Evolutionary conservation across 2,888 invertebrate species (phyloP).

Genomic region (Neuroscelio doddi): DNA sequence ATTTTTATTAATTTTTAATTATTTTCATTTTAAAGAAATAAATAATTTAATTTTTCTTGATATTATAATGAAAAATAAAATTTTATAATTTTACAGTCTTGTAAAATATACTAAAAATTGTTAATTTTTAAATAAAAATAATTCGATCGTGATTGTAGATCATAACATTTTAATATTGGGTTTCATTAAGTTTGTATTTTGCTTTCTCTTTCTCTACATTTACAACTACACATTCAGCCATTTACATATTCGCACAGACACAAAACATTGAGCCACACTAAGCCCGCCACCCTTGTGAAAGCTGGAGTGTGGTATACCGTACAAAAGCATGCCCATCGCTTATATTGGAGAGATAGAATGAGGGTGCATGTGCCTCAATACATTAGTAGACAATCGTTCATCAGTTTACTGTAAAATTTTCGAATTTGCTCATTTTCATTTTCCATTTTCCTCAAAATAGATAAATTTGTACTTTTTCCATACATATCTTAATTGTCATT

Average conservation of each 20-base stretch:
- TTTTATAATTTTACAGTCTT: too few species aligned
- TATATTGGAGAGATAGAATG: slow-evolving; percentile 24
- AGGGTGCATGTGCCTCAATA: slow-evolving; percentile 32
- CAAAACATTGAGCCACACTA: slow-evolving; percentile 29
- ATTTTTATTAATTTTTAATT: too few species aligned
- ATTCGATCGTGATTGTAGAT: too few species aligned
- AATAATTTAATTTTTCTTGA: too few species aligned
- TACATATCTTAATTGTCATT: background rate
- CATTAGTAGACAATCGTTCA: slow-evolving; percentile 22
- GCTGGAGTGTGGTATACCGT: slow-evolving; percentile 17
- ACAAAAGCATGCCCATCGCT: slow-evolving; percentile 14
- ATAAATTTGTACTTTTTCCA: background rate
- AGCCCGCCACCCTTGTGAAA: slow-evolving; percentile 29
- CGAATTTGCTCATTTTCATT: slow-evolving; percentile 6
- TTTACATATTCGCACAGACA: slow-evolving; percentile 32
- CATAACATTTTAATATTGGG: too few species aligned
- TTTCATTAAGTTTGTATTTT: slow-evolving; percentile 37
- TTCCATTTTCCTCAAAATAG: background rate
- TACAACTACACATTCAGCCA: slow-evolving; percentile 31
- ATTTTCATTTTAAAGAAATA: too few species aligned
- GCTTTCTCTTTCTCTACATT: slow-evolving; percentile 42
- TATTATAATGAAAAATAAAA: too few species aligned
- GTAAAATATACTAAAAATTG: too few species aligned
- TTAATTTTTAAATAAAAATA: too few species aligned
- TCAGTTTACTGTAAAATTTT: slow-evolving; percentile 26